Percentiles rank a stretch among this genome's conserved stretches.
These are phyloP conservation scores for Polypedilum vanderplanki DNA, from an alignment of 1,140 invertebrate genomes.

Conservation along the genomic window DNA sequence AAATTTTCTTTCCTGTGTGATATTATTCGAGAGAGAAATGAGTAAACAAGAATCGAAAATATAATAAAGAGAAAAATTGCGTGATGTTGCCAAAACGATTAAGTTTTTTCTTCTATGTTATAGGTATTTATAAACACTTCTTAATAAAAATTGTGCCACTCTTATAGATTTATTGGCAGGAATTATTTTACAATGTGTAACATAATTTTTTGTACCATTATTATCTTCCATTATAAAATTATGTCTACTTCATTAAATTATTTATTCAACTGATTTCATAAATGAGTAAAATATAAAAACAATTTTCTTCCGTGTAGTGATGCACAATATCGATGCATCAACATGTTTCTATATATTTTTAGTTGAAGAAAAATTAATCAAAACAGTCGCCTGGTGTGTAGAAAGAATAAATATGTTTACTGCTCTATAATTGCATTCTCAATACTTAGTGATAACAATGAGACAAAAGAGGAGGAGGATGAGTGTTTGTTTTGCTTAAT, in stretches of 20 bases:
- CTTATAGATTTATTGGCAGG: too few species aligned
- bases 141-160: too few species aligned
- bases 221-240: too few species aligned
- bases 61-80: neutral
- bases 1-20: too few species aligned
- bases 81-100: slow-evolving; percentile 3
- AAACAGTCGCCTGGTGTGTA: neutral
- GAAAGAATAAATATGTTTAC: neutral
- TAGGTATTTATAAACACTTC: too few species aligned
- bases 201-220: too few species aligned
- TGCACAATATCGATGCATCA: neutral
- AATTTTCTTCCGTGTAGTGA: neutral
- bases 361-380: neutral
- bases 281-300: neutral
- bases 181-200: too few species aligned
- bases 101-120: too few species aligned
- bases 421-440: neutral
- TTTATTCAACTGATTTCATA: neutral
- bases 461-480: neutral
- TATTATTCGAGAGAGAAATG: neutral
- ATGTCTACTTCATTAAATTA: too few species aligned
- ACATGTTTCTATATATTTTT: neutral
- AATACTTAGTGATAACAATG: neutral
- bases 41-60: neutral
- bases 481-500: neutral